Conservation (phyloP, 1,140 invertebrate species). For the Pseudomyrmex sp. region DNA sequence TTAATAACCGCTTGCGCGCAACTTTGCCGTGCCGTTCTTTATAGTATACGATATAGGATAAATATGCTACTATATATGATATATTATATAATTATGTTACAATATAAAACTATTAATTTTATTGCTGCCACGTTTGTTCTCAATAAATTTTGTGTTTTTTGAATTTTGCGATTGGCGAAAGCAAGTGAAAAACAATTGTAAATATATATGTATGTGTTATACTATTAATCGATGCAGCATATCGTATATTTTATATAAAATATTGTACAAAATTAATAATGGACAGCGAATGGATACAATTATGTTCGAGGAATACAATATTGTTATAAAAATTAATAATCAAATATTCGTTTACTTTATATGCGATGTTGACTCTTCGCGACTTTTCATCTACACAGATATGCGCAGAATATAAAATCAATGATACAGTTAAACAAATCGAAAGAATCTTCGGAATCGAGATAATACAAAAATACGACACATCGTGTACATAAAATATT, state of each 20-base stretch:
- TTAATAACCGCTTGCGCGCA: neutral
- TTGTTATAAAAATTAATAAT: constrained; percentile 18
- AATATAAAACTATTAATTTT: neutral
- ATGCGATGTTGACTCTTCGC: constrained; percentile 15
- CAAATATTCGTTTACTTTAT: constrained; percentile 38
- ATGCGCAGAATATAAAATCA: constrained; percentile 15
- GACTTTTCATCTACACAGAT: constrained; percentile 3
- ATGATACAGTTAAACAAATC: neutral
- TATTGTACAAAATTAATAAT: neutral
- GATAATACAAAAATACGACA: neutral
- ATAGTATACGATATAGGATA: too few species aligned
- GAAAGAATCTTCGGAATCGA: neutral
- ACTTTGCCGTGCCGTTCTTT: too few species aligned
- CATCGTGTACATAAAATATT: neutral
- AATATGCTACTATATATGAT: too few species aligned
- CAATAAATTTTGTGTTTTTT: neutral
- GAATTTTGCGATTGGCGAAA: neutral
- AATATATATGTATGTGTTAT: constrained; percentile 26
- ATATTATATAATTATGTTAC: constrained; percentile 5
- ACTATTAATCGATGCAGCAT: constrained; percentile 27
- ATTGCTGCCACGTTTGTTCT: neutral
- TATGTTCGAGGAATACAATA: constrained; percentile 19
- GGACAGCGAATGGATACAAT: constrained; percentile 15
- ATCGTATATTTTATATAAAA: constrained; percentile 25
- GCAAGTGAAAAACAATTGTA: constrained; percentile 37